Evolutionary conservation across 2,888 invertebrate species (phyloP), one percentile per base, ranked within the genome.

Genomic region (Drosophila suboccidentalis): DNA sequence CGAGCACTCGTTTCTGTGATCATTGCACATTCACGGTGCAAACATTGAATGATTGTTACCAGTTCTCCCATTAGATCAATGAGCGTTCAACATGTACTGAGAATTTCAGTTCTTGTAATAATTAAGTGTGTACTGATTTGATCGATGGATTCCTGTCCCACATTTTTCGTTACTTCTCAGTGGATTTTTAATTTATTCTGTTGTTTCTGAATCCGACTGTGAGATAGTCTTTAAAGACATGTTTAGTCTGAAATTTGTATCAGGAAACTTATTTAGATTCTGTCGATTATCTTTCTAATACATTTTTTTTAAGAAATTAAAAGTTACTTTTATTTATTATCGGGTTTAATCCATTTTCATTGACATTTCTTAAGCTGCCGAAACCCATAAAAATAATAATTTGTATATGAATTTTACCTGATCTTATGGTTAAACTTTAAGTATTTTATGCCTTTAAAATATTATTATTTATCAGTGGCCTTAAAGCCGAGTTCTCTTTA

Each of bases 1-100:
- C 62, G 59, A 67, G 67, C 73, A 65, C 44, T 65, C 61, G 41
- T 34, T 49, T 43, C 34, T 62, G 43, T 58, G 50, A 17, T 49
- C 36, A 51, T 62, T 47, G 68, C 29, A 15, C 36, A 50, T 38
- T 50, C 51, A 15, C n/a, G 19, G 44, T 61, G 44, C 29, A 47
- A 51, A 46, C 58, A 58, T 46, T 60, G 43, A 63, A 46, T 76
- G 55, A 69, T 69, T 64, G 38, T 32, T 51, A 41, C 29, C 19
- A 36, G 39, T 47, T 55, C 51, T 41, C 43, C 26, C 34, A 58
- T 22, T 50, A 32, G 11, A 13, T 4, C 41, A 53, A 54, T 43
- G 15, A 13, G 26, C 9, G 11, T 10, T 3, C 17, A 50, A 2
- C 34, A 38, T 38, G 29, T 41, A n/a, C 11, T 13, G 17, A 22